Evolutionary conservation across 2,888 invertebrate species (phyloP), one percentile per base, ranked within the genome.

Genomic region (Nemotelus pantherinus): DNA sequence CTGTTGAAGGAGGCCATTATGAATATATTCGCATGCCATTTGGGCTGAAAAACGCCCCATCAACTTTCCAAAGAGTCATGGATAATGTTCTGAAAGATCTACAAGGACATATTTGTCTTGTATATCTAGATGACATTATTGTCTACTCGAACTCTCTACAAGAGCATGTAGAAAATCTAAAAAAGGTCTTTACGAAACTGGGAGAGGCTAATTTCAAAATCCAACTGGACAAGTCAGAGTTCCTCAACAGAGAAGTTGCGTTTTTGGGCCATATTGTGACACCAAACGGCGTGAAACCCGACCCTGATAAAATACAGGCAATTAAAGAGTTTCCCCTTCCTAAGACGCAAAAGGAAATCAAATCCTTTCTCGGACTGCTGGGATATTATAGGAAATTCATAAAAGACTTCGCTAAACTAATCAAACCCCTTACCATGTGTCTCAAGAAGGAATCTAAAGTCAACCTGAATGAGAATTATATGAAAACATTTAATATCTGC

Each of bases 261-360:
- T 85, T 81, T 77, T 75, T 85, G 41, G 84, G 85, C 3, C 84
- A 83, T 68, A 58, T 84, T 6, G 80, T 85, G 9, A 82, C 83
- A 2, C 60, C 81, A 2, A 81, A 83, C 0, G 83, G 82, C 25
- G 81, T 83, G 10, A 81, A 78, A 75, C 83, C 84, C 3, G 81
- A 84, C 72, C 0, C 25, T 25, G 25, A 25, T 25, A 25, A 25
- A 25, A 25, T 25, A 25, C 25, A 25, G 25, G 25, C 25, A 25
- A 25, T 25, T 25, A 25, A 25, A 25, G 25, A 25, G 25, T 25
- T 25, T 25, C 25, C 25, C 25, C 25, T 25, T 25, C 25, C 25
- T 25, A 25, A 25, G 25, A 25, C 25, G 25, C 25, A 25, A 25
- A 53, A 53, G 10, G 53, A 53, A 53, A 53, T 53, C 10, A 53